Evolutionary conservation across 2,888 invertebrate species (phyloP).

Genomic region (Noctua pronuba): DNA sequence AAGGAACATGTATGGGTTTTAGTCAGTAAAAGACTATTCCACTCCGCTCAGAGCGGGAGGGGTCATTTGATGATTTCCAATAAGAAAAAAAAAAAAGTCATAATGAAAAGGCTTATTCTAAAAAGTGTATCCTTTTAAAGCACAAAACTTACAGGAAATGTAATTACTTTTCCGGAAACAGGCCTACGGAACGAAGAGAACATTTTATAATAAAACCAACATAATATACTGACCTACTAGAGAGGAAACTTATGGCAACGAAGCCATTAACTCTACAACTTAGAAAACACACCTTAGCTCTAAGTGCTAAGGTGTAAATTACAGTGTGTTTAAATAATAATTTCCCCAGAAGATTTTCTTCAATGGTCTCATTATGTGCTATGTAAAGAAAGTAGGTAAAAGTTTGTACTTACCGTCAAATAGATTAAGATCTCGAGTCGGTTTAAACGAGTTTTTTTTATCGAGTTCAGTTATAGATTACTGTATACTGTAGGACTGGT

Average conservation of each 20-base stretch:
- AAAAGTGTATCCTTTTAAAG: not conserved
- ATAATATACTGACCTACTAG: constrained; percentile 66
- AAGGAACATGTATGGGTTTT: no score
- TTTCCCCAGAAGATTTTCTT: constrained; percentile 72
- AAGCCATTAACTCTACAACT: constrained; percentile 54
- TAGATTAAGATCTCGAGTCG: constrained; percentile 66
- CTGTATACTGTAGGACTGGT: not conserved
- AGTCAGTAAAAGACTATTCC: no score
- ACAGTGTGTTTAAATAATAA: constrained; percentile 53
- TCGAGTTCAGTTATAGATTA: constrained; percentile 39
- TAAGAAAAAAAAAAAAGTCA: no score
- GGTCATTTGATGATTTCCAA: no score
- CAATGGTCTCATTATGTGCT: constrained; percentile 68
- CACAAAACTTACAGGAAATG: constrained; percentile 15
- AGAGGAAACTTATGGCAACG: constrained; percentile 69
- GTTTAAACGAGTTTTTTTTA: constrained; percentile 61
- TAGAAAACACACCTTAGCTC: constrained; percentile 53
- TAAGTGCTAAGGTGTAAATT: constrained; percentile 60
- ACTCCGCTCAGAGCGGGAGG: no score
- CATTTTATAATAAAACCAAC: constrained; percentile 64
- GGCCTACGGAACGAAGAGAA: constrained; percentile 48
- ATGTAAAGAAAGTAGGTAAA: constrained; percentile 69
- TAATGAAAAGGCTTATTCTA: not conserved
- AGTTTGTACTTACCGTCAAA: constrained; percentile 68
- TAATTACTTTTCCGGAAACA: constrained; percentile 23